Percentiles rank a stretch among this genome's conserved stretches.
phyloP scores from a whole-genome alignment of 2,888 invertebrate species.

The Unio delphinus region DNA sequence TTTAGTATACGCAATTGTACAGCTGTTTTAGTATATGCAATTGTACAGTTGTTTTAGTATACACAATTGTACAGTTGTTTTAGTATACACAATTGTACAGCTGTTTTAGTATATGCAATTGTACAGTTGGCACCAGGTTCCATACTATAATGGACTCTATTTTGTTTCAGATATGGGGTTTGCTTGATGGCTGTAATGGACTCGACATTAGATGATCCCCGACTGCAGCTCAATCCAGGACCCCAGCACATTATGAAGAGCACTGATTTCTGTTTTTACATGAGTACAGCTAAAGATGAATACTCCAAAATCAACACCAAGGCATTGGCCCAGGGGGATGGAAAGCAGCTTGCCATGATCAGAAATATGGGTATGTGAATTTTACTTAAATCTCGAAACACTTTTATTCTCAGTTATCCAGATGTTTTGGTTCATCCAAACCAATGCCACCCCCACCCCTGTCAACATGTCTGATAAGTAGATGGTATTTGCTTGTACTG shows the following conservation, averaged over 20 bases:
- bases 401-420: no score
- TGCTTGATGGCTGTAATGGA: conserved; percentile 95
- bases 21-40: no score
- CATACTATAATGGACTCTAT: not conserved
- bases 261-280: conserved; percentile 96
- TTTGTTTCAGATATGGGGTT: conserved; percentile 86
- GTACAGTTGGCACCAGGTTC: no score
- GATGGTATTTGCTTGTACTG: no score
- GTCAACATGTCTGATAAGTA: no score
- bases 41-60: no score
- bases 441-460: no score
- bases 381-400: not conserved
- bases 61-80: no score
- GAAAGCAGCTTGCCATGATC: conserved; percentile 20
- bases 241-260: conserved; percentile 96
- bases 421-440: no score
- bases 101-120: no score
- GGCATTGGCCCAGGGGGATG: conserved; percentile 31
- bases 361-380: conserved; percentile 48
- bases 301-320: conserved; percentile 77
- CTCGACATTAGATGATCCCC: conserved; percentile 87
- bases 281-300: conserved; percentile 98
- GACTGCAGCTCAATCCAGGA: conserved; percentile 92
- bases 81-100: no score
- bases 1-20: no score